Evolutionary conservation across 2,888 invertebrate species (phyloP).

Genomic region (Polylopha cassiicola): DNA sequence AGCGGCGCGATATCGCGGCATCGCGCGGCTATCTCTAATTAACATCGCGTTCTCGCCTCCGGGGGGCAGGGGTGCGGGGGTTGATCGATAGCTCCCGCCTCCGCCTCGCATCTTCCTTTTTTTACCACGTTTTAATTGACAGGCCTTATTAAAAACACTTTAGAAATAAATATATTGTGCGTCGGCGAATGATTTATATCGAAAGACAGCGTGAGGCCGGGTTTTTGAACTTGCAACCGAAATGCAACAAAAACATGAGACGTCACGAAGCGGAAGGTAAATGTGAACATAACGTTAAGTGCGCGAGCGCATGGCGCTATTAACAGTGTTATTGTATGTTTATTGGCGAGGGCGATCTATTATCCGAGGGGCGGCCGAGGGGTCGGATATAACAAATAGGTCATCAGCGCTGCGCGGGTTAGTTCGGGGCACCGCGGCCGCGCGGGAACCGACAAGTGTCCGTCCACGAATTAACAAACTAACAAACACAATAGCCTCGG

Average conservation of each 20-base stretch:
- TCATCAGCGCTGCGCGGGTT: conserved; percentile 11
- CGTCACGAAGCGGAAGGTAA: no score
- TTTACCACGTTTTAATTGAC: conserved; percentile 24
- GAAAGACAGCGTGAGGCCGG: conserved; percentile 1
- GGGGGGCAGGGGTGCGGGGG: conserved; percentile 3
- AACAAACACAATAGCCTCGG: conserved; percentile 11
- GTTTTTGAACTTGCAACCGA: not conserved
- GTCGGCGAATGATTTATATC: conserved; percentile 7
- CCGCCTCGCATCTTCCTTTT: conserved; percentile 23
- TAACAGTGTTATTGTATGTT: conserved; percentile 14
- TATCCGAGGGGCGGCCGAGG: conserved; percentile 11
- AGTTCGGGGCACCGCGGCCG: conserved; percentile 6
- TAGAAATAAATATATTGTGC: conserved; percentile 6
- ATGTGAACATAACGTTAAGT: conserved; percentile 4
- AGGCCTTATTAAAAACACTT: conserved; percentile 21
- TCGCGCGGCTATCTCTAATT: conserved; percentile 55
- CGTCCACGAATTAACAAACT: conserved; percentile 20
- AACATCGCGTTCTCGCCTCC: conserved; percentile 39
- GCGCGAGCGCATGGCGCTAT: conserved; percentile 12
- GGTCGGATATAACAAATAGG: conserved; percentile 1
- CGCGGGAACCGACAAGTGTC: conserved; percentile 21
- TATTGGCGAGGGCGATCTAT: conserved; percentile 7
- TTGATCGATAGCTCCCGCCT: conserved; percentile 42
- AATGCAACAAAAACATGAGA: conserved; percentile 12
- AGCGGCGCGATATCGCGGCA: no score